phyloP scores from a whole-genome alignment of 2,888 invertebrate species.

The Heliconius hortense region DNA sequence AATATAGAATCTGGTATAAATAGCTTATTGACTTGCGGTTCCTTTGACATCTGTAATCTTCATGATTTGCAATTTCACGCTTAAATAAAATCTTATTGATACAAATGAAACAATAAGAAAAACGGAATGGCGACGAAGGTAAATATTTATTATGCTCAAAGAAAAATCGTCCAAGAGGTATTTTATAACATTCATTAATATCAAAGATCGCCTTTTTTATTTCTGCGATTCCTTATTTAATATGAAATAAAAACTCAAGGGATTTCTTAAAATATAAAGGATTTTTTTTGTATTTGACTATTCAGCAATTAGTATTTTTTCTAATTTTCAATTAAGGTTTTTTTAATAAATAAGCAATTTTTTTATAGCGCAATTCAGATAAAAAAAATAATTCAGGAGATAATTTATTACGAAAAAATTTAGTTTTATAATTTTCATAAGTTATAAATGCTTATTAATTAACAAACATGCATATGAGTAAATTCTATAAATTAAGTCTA shows the following conservation, averaged over 20 bases:
- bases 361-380: not conserved
- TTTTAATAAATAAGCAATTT: not conserved
- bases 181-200: slow-evolving; percentile 27
- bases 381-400: too few species aligned
- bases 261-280: not conserved
- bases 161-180: slow-evolving; percentile 13
- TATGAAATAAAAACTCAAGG: slow-evolving; percentile 17
- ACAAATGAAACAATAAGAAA: slow-evolving; percentile 16
- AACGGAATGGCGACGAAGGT: slow-evolving; percentile 18
- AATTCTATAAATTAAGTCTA: too few species aligned
- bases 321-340: not conserved
- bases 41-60: not conserved
- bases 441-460: too few species aligned
- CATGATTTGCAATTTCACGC: slow-evolving; percentile 6
- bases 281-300: slow-evolving; percentile 6
- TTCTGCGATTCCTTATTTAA: slow-evolving; percentile 11
- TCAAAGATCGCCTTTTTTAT: slow-evolving; percentile 17
- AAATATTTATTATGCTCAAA: slow-evolving; percentile 26
- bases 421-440: too few species aligned
- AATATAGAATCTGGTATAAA: not conserved
- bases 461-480: too few species aligned
- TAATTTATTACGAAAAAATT: too few species aligned
- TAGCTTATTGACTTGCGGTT: not conserved
- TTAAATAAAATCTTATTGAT: slow-evolving; percentile 13
- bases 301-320: slow-evolving; percentile 17